Conservation (phyloP, 2,113 vertebrate genomes). For the Nettapus auritus region DNA sequence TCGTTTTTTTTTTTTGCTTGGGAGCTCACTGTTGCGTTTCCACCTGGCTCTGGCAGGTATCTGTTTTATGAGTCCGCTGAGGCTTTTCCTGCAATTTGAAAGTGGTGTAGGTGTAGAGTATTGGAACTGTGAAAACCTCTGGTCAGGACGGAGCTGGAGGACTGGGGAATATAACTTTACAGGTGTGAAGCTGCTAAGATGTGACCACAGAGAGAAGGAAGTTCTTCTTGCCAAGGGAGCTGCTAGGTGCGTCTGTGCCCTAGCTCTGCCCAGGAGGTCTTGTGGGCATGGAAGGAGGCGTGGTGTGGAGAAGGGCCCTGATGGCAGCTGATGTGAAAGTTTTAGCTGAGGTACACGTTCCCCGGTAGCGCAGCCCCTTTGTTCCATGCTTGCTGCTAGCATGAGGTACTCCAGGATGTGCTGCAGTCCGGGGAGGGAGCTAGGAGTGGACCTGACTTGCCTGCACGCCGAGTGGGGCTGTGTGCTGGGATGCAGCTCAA, state of each 20-base stretch:
- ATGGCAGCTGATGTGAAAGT: not conserved
- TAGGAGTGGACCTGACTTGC: not conserved
- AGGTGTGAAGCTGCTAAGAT: not conserved
- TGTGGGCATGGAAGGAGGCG: not conserved
- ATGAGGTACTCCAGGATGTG: not conserved
- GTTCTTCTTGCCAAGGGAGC: not conserved
- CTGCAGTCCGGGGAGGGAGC: not conserved
- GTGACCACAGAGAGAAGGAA: not conserved
- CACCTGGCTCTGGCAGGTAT: not conserved
- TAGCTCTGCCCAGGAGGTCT: not conserved
- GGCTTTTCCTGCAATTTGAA: conserved; percentile 17
- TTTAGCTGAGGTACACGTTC: not conserved
- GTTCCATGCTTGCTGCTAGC: not conserved
- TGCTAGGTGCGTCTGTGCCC: not conserved
- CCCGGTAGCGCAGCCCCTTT: not conserved
- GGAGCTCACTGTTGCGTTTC: not conserved
- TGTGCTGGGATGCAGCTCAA: not conserved
- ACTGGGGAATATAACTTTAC: not conserved
- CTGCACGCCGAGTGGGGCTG: no score
- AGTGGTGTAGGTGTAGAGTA: rapidly evolving
- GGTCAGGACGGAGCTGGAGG: not conserved
- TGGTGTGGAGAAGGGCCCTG: not conserved
- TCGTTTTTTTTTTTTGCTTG: not conserved
- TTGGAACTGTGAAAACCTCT: not conserved
- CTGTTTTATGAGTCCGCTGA: not conserved